Evolutionary conservation across 2,113 vertebrate species (phyloP).

Genomic region (Misgurnus mizolepis): DNA sequence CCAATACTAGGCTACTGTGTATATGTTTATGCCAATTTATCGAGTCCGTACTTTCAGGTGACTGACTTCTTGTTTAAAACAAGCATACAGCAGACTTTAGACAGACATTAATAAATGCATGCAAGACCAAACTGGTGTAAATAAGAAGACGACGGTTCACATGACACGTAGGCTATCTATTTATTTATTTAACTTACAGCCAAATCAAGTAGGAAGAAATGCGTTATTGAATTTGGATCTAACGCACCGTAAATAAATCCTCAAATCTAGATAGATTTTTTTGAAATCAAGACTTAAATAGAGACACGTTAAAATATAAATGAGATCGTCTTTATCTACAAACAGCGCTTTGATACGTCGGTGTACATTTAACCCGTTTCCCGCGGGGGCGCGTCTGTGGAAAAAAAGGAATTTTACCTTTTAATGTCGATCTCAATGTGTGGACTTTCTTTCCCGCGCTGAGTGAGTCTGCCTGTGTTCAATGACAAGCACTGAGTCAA

Average conservation of each 20-base stretch:
- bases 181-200: neutral
- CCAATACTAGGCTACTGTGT: neutral
- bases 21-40: neutral
- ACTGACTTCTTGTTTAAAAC: neutral
- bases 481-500: constrained; percentile 64
- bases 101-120: neutral
- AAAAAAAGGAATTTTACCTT: constrained; percentile 64
- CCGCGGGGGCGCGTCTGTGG: neutral
- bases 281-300: neutral
- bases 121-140: neutral
- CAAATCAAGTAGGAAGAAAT: neutral
- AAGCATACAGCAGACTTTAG: neutral
- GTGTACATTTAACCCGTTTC: neutral
- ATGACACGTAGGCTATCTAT: neutral
- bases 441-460: constrained; percentile 53
- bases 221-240: neutral
- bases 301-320: neutral
- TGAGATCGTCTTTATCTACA: neutral
- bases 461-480: constrained; percentile 53
- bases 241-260: neutral
- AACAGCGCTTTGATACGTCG: neutral
- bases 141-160: neutral
- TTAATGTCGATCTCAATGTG: constrained; percentile 49
- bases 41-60: neutral
- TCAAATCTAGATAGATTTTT: neutral